Evolutionary conservation across 2,113 vertebrate genomes (phyloP).

Genomic region (Ondatra zibethicus): DNA sequence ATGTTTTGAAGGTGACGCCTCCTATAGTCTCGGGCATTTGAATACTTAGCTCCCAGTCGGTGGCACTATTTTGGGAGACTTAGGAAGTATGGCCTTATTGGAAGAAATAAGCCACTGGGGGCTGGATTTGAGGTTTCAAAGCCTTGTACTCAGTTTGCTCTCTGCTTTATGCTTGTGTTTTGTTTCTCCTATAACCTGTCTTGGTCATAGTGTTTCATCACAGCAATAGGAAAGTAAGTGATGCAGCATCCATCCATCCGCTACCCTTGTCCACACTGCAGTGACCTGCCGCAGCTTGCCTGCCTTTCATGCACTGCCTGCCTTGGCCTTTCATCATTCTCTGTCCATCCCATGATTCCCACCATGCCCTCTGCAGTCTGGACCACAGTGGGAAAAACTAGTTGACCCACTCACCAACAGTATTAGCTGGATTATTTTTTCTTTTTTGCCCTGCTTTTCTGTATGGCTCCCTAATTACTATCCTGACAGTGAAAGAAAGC

Average conservation of each 20-base stretch:
- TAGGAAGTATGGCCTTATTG: not conserved
- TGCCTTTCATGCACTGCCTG: not conserved
- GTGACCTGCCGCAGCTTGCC: not conserved
- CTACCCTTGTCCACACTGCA: not conserved
- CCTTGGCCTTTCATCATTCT: not conserved
- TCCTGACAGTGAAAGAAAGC: not conserved
- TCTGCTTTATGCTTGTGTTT: not conserved
- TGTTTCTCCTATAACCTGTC: not conserved
- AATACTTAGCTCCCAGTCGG: not conserved
- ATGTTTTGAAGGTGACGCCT: not conserved
- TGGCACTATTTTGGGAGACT: not conserved
- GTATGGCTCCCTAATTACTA: not conserved
- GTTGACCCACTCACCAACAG: not conserved
- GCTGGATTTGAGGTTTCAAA: not conserved
- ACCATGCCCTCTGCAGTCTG: not conserved
- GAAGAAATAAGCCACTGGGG: not conserved
- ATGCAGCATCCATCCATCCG: not conserved
- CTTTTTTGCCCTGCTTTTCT: not conserved
- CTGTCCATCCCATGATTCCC: not conserved
- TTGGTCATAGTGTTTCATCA: not conserved
- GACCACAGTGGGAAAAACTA: not conserved
- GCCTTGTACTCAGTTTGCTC: not conserved
- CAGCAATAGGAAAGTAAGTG: not conserved
- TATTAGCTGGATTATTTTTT: not conserved
- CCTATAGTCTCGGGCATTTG: not conserved